Conservation (phyloP, 1,140 invertebrate species). For the Zophobas morio region DNA sequence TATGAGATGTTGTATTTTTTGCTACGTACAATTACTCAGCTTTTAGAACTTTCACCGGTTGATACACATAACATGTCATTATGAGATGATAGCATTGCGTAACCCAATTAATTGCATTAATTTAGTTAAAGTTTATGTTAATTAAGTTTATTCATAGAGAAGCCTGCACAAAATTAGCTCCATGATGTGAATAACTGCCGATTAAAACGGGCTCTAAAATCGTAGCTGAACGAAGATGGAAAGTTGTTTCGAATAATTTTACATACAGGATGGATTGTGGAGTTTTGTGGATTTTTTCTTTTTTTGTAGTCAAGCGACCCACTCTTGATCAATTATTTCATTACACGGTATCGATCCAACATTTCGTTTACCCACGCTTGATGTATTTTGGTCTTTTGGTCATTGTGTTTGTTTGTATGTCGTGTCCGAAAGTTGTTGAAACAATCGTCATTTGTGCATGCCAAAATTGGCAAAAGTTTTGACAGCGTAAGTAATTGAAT, state of each 20-base stretch:
- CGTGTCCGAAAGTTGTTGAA: no score
- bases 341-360: no score
- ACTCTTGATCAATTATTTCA: no score
- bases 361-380: no score
- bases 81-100: slow-evolving; percentile 1
- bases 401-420: no score
- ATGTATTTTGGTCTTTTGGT: no score
- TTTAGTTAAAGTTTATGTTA: not conserved
- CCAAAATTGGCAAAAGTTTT: no score
- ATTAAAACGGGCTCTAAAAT: not conserved
- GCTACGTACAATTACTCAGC: not conserved
- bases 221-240: not conserved
- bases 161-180: not conserved
- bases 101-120: slow-evolving; percentile 8
- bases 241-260: not conserved
- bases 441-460: no score
- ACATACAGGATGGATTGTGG: no score
- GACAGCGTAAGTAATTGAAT: no score
- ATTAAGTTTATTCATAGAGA: not conserved
- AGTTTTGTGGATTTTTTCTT: no score
- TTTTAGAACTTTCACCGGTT: slow-evolving; percentile 5
- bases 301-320: no score
- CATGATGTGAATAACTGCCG: not conserved
- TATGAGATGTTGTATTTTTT: slow-evolving; percentile 5
- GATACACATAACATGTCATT: not conserved